A percentile compares a stretch with the other conserved stretches of the same genome.
Evolutionary conservation across 2,113 vertebrate genomes (phyloP).

Genomic region (Megaptera novaeangliae): DNA sequence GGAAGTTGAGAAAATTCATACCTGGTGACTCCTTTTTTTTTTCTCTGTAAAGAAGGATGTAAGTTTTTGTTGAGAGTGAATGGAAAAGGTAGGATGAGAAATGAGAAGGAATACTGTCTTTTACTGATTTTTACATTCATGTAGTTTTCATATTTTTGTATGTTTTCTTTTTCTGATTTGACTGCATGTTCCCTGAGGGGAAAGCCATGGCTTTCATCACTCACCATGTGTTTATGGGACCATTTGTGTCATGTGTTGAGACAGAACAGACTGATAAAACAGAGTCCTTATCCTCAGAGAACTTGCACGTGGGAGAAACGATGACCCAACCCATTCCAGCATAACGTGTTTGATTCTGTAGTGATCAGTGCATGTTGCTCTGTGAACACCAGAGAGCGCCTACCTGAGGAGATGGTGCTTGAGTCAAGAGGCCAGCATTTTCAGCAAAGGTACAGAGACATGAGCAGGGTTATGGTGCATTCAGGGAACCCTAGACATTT

Average conservation of each 20-base stretch:
- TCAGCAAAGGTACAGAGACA: neutral
- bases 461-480: too few species aligned
- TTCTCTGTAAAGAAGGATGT: neutral
- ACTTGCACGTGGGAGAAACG: neutral
- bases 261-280: neutral
- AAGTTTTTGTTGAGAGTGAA: neutral
- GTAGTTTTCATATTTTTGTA: neutral
- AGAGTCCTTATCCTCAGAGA: neutral
- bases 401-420: neutral
- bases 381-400: too few species aligned
- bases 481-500: neutral
- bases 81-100: neutral
- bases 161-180: neutral
- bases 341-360: neutral
- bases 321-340: accelerated
- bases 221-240: neutral
- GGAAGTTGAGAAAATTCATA: neutral
- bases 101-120: neutral
- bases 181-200: neutral
- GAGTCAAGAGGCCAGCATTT: neutral
- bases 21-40: neutral
- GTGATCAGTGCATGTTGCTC: neutral
- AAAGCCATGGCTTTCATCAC: neutral
- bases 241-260: neutral
- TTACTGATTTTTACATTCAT: neutral